A percentile compares a stretch with the other conserved stretches of the same genome.
phyloP scores from a whole-genome alignment of 2,888 invertebrate genomes.

The Philereme vetulata region DNA sequence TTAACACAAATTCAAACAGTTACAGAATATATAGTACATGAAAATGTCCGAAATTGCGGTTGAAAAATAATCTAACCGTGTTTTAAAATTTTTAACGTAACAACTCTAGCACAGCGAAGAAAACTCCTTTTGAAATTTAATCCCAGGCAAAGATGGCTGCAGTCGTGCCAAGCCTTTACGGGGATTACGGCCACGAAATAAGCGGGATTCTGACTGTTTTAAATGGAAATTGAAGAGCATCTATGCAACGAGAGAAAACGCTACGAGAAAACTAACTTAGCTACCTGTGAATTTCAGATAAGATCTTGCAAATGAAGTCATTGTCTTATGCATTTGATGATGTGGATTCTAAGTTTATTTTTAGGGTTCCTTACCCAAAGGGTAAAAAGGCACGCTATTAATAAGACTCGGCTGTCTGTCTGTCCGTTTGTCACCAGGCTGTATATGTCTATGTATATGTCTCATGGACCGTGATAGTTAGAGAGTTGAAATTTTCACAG shows the following conservation, averaged over 20 bases:
- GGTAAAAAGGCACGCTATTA: no score
- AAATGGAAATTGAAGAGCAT: slow-evolving; percentile 29
- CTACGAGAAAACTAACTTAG: slow-evolving; percentile 20
- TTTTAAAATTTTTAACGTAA: slow-evolving; percentile 4
- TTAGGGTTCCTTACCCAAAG: no score
- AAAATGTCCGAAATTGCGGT: not conserved
- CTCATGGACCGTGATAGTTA: no score
- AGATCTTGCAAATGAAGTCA: slow-evolving; percentile 14
- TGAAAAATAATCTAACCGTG: not conserved
- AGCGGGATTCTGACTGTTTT: slow-evolving; percentile 43
- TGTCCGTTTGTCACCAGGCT: no score
- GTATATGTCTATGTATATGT: no score
- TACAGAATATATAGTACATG: no score
- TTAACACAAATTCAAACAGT: no score
- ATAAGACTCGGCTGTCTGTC: no score
- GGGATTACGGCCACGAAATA: slow-evolving; percentile 55
- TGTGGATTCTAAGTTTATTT: not conserved
- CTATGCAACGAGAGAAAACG: slow-evolving; percentile 13
- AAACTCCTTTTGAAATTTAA: slow-evolving; percentile 66
- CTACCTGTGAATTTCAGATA: slow-evolving; percentile 22
- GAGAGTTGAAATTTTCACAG: no score
- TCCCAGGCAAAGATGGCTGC: slow-evolving; percentile 60
- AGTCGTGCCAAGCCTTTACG: slow-evolving; percentile 54
- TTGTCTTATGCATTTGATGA: slow-evolving; percentile 10
- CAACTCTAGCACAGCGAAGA: slow-evolving; percentile 21